Base-by-base conservation (phyloP, 2,797 vertebrate species). In the Pseudopleuronectes americanus region DNA sequence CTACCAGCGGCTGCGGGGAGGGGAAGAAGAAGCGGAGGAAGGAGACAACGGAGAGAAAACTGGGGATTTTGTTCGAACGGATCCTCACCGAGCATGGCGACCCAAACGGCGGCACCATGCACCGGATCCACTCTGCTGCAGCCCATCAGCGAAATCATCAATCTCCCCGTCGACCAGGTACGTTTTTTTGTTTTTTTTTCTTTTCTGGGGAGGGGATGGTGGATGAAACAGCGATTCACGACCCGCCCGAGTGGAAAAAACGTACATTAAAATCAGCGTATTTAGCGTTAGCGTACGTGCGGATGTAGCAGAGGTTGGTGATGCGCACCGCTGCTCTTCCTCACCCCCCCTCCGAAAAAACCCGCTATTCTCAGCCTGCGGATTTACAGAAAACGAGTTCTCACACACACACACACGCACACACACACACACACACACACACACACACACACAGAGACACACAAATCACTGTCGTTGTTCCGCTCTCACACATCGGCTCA, bases 111-210 rank as follows among this genome's bases (percentile, higher is more conserved):
- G 84, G 92, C 93, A 93, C 93, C 95, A 91, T 97, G 94, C 87
- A 99, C 97, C 17, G 97, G 97, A 90, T 97, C 96, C 87, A 96
- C 95, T 88, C 92, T 99, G 80, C 90, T 99, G 90, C 96, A 97
- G 93, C 97, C 97, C 48, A 96, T 99, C 90, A 98, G 97, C 93
- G 94, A 96, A 74, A 96, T 96, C 51, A 94, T 98, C 85, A 96
- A 95, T 81, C 95, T 99, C 79, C 97, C 97, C 10, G 90, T 99
- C 71, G 97, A 99, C 90, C 97, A 98, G 97, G 97, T 97, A 96
- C 64, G 28, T 1, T 8, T 2, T 28, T 28, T 28, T 28, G 7
- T 28, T 28, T 28, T 28, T 28, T 28, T 28, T 28, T 28, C 4
- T 26, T 26, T 26, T 26, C 4, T 6, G 16, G 43, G 43, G 43